Percentiles rank a stretch among this genome's conserved stretches.
Conservation (phyloP, 2,113 vertebrate species). For the Zapus hudsonius region DNA sequence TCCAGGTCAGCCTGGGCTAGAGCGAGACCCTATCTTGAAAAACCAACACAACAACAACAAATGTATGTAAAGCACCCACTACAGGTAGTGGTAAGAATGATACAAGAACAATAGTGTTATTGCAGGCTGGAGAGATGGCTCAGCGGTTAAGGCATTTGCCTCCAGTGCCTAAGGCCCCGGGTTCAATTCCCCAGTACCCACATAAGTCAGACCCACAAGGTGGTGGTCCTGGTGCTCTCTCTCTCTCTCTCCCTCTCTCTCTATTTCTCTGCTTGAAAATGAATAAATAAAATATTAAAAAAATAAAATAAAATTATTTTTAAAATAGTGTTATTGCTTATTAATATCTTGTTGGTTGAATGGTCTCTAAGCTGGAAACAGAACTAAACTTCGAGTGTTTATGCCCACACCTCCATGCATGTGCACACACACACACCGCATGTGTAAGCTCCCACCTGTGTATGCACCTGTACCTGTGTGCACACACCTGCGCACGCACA, state of each 20-base stretch:
- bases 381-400: background rate
- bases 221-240: too few relatives aligned
- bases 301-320: too few relatives aligned
- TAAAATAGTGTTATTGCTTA: slow-evolving; percentile 12
- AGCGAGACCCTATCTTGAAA: too few relatives aligned
- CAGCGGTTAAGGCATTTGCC: too few relatives aligned
- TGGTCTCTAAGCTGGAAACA: slow-evolving; percentile 18
- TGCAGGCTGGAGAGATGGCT: too few relatives aligned
- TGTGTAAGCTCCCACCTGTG: background rate
- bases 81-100: background rate
- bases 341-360: slow-evolving; percentile 22
- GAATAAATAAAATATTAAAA: too few relatives aligned
- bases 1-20: too few relatives aligned
- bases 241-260: too few relatives aligned
- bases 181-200: too few relatives aligned
- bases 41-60: background rate
- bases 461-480: background rate
- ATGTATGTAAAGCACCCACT: background rate
- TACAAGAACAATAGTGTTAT: background rate
- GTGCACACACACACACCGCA: background rate
- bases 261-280: too few relatives aligned
- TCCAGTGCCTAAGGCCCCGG: too few relatives aligned
- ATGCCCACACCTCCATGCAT: background rate
- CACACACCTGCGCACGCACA: background rate
- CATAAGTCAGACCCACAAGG: too few relatives aligned